Percentiles rank a stretch among this genome's conserved stretches.
Conservation (phyloP, 2,113 vertebrate genomes). For the Pedionomus torquatus region DNA sequence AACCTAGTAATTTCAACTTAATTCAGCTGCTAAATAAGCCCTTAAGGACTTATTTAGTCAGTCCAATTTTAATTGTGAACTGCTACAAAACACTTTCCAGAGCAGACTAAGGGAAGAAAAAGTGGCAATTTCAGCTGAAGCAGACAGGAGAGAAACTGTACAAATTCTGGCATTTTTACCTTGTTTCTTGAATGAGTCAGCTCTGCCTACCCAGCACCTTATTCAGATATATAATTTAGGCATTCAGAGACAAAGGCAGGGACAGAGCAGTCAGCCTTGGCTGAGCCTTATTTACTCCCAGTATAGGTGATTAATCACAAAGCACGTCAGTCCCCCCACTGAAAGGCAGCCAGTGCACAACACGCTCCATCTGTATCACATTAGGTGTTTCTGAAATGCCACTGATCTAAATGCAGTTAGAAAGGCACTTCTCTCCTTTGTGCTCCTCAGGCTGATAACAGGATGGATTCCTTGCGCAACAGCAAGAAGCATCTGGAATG, state of each 20-base stretch:
- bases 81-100: conserved; percentile 3
- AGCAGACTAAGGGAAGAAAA: conserved; percentile 18
- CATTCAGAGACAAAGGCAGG: background rate
- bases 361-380: conserved; percentile 63
- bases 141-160: background rate
- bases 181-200: background rate
- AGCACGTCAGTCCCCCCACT: background rate
- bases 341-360: conserved; percentile 52
- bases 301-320: conserved; percentile 75
- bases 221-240: background rate
- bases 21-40: background rate
- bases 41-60: background rate
- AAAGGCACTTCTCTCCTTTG: background rate
- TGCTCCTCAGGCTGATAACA: conserved; percentile 38
- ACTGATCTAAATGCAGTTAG: conserved; percentile 32
- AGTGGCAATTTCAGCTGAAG: background rate
- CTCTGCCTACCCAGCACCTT: background rate
- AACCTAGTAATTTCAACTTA: conserved; percentile 30
- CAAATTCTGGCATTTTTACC: background rate
- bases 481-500: background rate
- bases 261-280: background rate
- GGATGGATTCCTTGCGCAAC: conserved; percentile 14
- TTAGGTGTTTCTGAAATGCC: conserved; percentile 67
- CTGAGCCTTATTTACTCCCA: conserved; percentile 19
- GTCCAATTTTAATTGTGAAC: conserved; percentile 10